Conservation (phyloP, 2,888 invertebrate species). For the Erebia palarica region DNA sequence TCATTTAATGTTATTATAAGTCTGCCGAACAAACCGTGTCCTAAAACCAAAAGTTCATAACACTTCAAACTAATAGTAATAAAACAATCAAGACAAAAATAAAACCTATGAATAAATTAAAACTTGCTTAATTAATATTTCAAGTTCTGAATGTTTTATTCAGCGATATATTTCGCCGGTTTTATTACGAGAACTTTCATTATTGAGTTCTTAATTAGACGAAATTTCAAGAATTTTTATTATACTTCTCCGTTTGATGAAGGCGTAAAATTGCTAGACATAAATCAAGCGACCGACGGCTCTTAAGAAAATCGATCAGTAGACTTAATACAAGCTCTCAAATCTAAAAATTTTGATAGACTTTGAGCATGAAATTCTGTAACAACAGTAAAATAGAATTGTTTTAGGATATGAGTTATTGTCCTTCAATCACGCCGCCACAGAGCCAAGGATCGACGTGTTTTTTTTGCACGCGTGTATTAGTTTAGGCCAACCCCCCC, state of each 20-base stretch:
- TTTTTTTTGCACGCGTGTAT: too few relatives aligned
- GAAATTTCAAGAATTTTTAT: neutral
- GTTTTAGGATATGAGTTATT: too few relatives aligned
- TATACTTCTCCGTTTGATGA: neutral
- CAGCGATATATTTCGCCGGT: too few relatives aligned
- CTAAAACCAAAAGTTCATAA: slow-evolving; percentile 36
- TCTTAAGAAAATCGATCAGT: neutral
- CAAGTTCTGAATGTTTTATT: neutral
- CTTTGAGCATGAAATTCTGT: too few relatives aligned
- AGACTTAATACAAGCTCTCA: too few relatives aligned
- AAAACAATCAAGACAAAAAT: neutral
- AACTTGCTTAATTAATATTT: neutral
- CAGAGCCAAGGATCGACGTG: too few relatives aligned
- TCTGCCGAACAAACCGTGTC: too few relatives aligned
- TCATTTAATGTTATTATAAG: too few relatives aligned
- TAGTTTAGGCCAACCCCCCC: too few relatives aligned
- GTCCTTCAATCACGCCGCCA: too few relatives aligned
- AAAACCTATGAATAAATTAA: neutral
- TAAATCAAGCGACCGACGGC: slow-evolving; percentile 9
- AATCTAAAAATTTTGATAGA: too few relatives aligned
- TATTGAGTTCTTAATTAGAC: neutral
- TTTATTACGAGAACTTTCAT: neutral
- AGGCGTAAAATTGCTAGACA: neutral
- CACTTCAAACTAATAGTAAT: neutral
- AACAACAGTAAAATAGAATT: too few relatives aligned